Conservation (phyloP, 2,888 invertebrate species). For the Isoperla grammatica region DNA sequence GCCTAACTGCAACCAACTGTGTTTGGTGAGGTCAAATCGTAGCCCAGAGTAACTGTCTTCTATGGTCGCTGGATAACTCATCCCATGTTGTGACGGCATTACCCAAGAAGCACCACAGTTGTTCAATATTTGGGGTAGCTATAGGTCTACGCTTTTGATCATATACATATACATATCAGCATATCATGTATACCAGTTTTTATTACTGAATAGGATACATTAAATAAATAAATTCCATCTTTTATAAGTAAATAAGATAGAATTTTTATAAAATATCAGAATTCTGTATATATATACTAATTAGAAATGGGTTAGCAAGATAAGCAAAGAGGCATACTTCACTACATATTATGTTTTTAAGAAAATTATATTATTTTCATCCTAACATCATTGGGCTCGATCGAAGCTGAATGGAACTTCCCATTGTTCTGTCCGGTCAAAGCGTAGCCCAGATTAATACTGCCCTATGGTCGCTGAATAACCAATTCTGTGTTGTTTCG, state of each 20-base stretch:
- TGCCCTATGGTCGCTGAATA: conserved; percentile 35
- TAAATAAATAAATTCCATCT: too few relatives aligned
- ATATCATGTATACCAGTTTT: too few relatives aligned
- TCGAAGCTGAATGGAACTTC: conserved; percentile 35
- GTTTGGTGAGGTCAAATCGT: conserved; percentile 44
- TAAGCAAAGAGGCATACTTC: too few relatives aligned
- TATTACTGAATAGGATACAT: too few relatives aligned
- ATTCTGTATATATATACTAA: too few relatives aligned
- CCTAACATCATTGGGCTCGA: conserved; percentile 29
- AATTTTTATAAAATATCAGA: too few relatives aligned
- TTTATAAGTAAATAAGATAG: too few relatives aligned
- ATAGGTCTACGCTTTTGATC: too few relatives aligned
- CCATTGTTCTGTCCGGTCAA: conserved; percentile 43
- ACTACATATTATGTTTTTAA: conserved; percentile 1
- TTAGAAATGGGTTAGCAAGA: too few relatives aligned
- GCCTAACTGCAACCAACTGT: conserved; percentile 29
- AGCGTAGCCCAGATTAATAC: conserved; percentile 44
- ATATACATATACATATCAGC: too few relatives aligned
- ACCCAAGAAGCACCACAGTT: conserved; percentile 49
- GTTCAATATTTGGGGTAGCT: too few relatives aligned
- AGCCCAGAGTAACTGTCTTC: conserved; percentile 43
- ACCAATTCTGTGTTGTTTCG: conserved; percentile 37
- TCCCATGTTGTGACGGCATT: conserved; percentile 45
- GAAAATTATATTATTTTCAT: conserved; percentile 8
- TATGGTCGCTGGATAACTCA: conserved; percentile 35